Evolutionary conservation across 1,140 invertebrate species (phyloP).

Genomic region (Hypsibius dujardini): DNA sequence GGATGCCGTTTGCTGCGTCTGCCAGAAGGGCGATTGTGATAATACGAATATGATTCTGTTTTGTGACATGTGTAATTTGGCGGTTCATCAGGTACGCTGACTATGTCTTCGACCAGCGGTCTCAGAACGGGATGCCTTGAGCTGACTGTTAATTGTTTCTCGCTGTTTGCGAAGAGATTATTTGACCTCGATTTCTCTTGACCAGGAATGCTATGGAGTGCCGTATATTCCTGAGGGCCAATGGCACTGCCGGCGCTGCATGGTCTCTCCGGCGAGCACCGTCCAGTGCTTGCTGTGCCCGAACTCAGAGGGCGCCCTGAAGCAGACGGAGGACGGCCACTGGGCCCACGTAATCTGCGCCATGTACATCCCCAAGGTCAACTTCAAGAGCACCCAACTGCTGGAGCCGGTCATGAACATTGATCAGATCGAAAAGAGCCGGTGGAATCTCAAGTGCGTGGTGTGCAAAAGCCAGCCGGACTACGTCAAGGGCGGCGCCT

Average conservation of each 20-base stretch:
- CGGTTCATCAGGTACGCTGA: conserved; percentile 61
- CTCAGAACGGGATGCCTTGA: neutral
- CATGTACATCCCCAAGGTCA: conserved; percentile 94
- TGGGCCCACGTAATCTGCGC: conserved; percentile 99
- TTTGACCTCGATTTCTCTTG: too few relatives aligned
- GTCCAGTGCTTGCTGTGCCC: conserved; percentile 94
- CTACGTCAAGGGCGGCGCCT: conserved; percentile 44
- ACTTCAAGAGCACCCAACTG: conserved; percentile 91
- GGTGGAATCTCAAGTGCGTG: conserved; percentile 86
- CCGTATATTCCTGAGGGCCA: conserved; percentile 97
- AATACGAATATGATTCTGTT: conserved; percentile 90
- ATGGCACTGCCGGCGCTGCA: conserved; percentile 82
- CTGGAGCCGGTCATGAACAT: conserved; percentile 92
- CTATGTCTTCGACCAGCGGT: conserved; percentile 19
- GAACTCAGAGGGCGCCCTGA: conserved; percentile 92
- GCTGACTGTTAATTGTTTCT: neutral
- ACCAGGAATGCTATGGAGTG: conserved; percentile 84
- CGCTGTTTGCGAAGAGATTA: conserved; percentile 21
- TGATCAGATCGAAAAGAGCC: conserved; percentile 76
- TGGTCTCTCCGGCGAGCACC: conserved; percentile 81
- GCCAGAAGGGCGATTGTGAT: conserved; percentile 74
- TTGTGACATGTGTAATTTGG: conserved; percentile 98
- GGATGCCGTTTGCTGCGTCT: conserved; percentile 92
- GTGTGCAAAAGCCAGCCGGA: conserved; percentile 76
- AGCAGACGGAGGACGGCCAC: conserved; percentile 82